Conservation (phyloP, 2,888 invertebrate genomes). For the Hydraecia micacea region DNA sequence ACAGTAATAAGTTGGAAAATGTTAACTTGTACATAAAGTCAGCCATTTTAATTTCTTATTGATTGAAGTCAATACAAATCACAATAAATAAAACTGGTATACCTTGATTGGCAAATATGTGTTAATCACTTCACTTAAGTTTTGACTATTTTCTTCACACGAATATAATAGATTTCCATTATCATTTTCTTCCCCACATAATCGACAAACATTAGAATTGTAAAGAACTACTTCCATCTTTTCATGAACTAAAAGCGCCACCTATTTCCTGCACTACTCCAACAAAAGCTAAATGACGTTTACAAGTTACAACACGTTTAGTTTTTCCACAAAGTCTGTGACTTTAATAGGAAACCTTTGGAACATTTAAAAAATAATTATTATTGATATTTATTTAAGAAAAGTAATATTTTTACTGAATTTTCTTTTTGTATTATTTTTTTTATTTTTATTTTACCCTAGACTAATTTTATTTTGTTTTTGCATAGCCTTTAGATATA, state of each 20-base stretch:
- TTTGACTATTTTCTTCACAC: constrained; percentile 89
- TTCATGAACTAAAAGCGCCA: constrained; percentile 77
- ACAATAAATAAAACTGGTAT: constrained; percentile 79
- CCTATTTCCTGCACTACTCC: constrained; percentile 79
- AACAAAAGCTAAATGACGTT: constrained; percentile 36
- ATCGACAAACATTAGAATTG: constrained; percentile 93
- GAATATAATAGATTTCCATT: constrained; percentile 92
- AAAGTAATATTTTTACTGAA: not conserved
- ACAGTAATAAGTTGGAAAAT: constrained; percentile 58
- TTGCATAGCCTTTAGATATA: not conserved
- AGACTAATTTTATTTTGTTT: not conserved
- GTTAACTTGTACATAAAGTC: constrained; percentile 65
- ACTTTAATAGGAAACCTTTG: not conserved
- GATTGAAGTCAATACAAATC: constrained; percentile 86
- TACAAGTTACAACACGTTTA: constrained; percentile 11
- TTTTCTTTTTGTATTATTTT: not conserved
- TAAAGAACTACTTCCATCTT: constrained; percentile 90
- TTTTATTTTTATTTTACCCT: too few relatives aligned
- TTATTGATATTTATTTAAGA: not conserved
- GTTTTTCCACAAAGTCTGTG: constrained; percentile 23
- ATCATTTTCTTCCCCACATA: constrained; percentile 94
- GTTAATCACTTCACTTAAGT: constrained; percentile 92
- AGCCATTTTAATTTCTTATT: constrained; percentile 80
- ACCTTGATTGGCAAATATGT: constrained; percentile 94
- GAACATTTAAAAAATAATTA: not conserved